Evolutionary conservation across 1,140 invertebrate species (phyloP), one percentile per base, ranked within the genome.

Genomic region (Drosophila murphyi): DNA sequence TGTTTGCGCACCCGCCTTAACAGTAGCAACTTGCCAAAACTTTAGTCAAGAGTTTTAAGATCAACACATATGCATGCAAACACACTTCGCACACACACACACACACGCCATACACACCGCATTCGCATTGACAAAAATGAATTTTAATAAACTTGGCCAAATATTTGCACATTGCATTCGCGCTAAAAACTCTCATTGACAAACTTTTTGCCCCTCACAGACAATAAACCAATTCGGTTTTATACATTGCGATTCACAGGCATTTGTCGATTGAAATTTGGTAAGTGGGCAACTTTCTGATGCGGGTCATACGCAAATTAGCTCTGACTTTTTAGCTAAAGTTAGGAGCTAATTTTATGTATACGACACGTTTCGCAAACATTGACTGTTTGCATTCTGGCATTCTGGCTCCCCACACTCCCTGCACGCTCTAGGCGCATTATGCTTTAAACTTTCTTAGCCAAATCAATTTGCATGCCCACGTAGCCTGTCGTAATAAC

Each of bases 61-160:
- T 67, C 31, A 50, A 63, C 74, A 74, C 48, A 69, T 37, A 75
- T 51, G 55, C 7, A 43, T 37, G 47, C 45, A 55, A 41, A 45
- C 57, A 56, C n/a, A 37, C 41, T 6, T 39, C 7, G 6, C 28
- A 45, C 57, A 67, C 43, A 61, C 29, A 8, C 37, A 47, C 52
- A 41, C 54, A 41, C 3, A 20, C 34, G 34, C 32, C 45, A 63
- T 31, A n/a, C 39, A 43, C 10, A 43, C 39, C 60, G 7, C 60
- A 62, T 51, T 45, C 20, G 59, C 34, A 55, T 60, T 88, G 83
- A 88, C 83, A 88, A 88, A 88, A 88, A 88, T 88, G 80, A 88
- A 88, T 88, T 88, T 88, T 88, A 88, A 88, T 88, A 88, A 83
- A 89, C 80, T 88, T 88, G 85, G 52, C 54, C 85, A 88, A 88